A percentile compares a stretch with the other conserved stretches of the same genome.
These are phyloP conservation scores for Dendroctonus ponderosae DNA, from an alignment of 1,140 invertebrate species.

Conservation along the genomic window DNA sequence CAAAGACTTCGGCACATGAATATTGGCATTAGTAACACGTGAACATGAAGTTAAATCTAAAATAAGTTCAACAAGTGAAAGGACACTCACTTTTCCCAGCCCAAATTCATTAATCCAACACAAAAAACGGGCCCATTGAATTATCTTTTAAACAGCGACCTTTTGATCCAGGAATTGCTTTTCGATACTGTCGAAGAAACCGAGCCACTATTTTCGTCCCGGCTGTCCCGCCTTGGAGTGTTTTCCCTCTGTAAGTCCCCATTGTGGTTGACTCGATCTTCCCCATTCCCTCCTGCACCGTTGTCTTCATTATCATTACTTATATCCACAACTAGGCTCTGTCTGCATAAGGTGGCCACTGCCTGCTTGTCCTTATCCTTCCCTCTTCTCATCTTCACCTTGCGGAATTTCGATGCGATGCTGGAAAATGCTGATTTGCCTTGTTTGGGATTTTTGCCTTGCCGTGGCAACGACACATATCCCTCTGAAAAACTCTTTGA, in stretches of 20 bases:
- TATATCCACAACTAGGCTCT: constrained; percentile 64
- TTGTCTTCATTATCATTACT: constrained; percentile 4
- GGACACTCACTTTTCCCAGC: background rate
- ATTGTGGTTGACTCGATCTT: constrained; percentile 5
- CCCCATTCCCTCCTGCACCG: background rate
- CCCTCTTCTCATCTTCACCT: constrained; percentile 53
- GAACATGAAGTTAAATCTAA: background rate
- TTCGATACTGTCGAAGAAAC: background rate
- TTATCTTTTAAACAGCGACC: constrained; percentile 28
- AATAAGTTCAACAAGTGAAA: background rate
- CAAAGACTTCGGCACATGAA: background rate
- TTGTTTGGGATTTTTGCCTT: constrained; percentile 46
- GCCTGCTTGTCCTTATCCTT: constrained; percentile 55
- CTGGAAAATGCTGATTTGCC: constrained; percentile 58
- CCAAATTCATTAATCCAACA: no score
- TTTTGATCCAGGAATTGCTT: constrained; percentile 24
- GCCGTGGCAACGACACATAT: constrained; percentile 50
- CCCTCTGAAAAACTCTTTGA: constrained; percentile 36
- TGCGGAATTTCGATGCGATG: constrained; percentile 64
- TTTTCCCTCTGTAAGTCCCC: constrained; percentile 8
- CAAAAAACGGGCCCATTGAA: no score
- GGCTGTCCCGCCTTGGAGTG: background rate
- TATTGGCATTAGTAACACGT: background rate
- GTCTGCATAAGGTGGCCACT: constrained; percentile 63
- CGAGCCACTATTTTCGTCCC: no score